These are phyloP conservation scores for Hemibagrus wyckioides DNA, from an alignment of 2,113 vertebrate species.

Conservation along the genomic window DNA sequence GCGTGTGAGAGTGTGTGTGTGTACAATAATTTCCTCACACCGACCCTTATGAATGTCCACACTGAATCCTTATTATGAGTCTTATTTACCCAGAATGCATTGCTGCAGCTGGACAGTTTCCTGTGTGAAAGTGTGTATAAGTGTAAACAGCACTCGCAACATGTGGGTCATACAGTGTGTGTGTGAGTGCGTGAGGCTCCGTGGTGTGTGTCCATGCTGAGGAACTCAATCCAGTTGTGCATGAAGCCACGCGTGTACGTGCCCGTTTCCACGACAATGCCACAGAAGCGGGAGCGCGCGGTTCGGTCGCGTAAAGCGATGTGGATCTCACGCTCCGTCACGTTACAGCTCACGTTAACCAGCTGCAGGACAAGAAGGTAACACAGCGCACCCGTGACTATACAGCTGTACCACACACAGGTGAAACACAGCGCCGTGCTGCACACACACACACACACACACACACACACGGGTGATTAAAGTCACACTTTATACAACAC, in stretches of 20 bases:
- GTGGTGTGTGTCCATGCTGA: conserved; percentile 70
- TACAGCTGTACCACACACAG: conserved; percentile 92
- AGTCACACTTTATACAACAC: not conserved
- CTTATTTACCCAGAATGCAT: conserved; percentile 4
- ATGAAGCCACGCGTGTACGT: conserved; percentile 81
- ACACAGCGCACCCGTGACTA: conserved; percentile 85
- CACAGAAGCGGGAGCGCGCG: conserved; percentile 78
- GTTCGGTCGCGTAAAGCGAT: conserved; percentile 83
- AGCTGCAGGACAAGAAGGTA: conserved; percentile 90
- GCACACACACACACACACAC: conserved; percentile 44
- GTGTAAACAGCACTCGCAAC: not conserved
- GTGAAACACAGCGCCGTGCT: conserved; percentile 93
- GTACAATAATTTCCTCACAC: too few species aligned
- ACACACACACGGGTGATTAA: conserved; percentile 20
- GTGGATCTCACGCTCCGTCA: conserved; percentile 92
- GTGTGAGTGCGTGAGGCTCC: conserved; percentile 62
- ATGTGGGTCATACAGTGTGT: conserved; percentile 77
- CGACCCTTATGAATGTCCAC: not conserved
- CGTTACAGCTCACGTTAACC: conserved; percentile 92
- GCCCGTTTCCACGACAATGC: conserved; percentile 86
- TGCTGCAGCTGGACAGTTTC: not conserved
- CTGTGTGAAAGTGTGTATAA: not conserved
- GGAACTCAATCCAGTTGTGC: conserved; percentile 89
- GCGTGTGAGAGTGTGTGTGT: too few species aligned
- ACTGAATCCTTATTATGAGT: not conserved